These are phyloP conservation scores for Pollenia griseotomentosa DNA, from an alignment of 2,888 invertebrate species.

Conservation along the genomic window DNA sequence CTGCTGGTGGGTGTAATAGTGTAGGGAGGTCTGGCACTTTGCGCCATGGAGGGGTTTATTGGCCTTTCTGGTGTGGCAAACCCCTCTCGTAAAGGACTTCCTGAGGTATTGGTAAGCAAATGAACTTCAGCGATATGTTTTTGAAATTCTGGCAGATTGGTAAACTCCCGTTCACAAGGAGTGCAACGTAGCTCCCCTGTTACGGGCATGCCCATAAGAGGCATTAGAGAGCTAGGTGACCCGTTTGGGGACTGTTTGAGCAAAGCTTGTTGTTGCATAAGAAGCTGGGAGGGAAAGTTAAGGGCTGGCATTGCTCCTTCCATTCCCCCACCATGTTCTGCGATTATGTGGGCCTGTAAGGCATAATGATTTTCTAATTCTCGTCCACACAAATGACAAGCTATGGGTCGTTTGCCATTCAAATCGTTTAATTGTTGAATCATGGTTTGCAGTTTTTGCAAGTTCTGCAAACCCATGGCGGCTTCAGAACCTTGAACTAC, in stretches of 20 bases:
- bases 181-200: constrained; percentile 80
- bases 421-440: constrained; percentile 94
- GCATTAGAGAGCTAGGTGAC: constrained; percentile 74
- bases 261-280: constrained; percentile 75
- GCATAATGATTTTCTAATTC: constrained; percentile 90
- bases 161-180: constrained; percentile 85
- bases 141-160: constrained; percentile 88
- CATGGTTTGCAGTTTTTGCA: constrained; percentile 95
- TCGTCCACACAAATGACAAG: constrained; percentile 89
- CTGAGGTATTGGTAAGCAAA: constrained; percentile 76
- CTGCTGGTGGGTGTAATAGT: constrained; percentile 90
- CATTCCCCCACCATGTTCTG: constrained; percentile 80
- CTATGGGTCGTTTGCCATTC: constrained; percentile 86
- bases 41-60: constrained; percentile 76
- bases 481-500: constrained; percentile 84
- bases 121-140: constrained; percentile 89
- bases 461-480: constrained; percentile 92
- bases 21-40: constrained; percentile 85
- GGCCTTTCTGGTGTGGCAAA: constrained; percentile 85
- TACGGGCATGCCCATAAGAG: constrained; percentile 71
- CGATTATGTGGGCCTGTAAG: constrained; percentile 85
- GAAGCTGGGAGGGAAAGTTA: constrained; percentile 77
- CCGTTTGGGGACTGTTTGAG: constrained; percentile 80
- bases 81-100: constrained; percentile 83
- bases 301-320: constrained; percentile 73